A percentile compares a stretch with the other conserved stretches of the same genome.
These are phyloP conservation scores for Numenius arquata DNA, from an alignment of 2,113 vertebrate genomes.

Conservation along the genomic window DNA sequence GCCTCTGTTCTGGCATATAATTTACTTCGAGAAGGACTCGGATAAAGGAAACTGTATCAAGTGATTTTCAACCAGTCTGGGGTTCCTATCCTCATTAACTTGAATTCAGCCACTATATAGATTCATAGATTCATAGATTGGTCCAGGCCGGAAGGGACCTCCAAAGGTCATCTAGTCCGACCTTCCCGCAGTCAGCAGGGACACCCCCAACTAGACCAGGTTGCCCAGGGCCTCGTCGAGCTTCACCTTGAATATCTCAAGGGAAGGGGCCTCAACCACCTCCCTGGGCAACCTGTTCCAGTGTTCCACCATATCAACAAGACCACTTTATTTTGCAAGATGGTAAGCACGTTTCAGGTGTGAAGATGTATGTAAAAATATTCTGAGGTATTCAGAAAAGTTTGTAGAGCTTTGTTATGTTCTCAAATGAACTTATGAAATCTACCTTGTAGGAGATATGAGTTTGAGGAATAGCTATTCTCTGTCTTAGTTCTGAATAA, in stretches of 20 bases:
- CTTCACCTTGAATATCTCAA: no score
- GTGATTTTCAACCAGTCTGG: not conserved
- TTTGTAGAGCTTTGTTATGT: not conserved
- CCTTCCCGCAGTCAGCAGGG: no score
- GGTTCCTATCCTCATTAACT: not conserved
- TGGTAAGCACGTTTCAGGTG: accelerated
- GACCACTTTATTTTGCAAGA: not conserved
- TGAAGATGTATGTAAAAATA: not conserved
- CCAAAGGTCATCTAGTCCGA: no score
- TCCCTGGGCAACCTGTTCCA: no score
- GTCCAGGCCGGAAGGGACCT: no score
- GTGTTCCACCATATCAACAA: not conserved
- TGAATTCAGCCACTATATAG: not conserved
- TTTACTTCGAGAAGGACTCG: not conserved
- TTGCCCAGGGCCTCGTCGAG: no score
- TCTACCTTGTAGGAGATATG: not conserved
- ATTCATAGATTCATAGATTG: no score
- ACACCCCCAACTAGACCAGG: no score
- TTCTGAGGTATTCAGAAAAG: not conserved
- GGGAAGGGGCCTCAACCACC: no score
- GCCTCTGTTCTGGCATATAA: not conserved
- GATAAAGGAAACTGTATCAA: not conserved
- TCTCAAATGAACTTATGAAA: not conserved
- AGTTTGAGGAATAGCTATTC: not conserved
- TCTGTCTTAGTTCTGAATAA: not conserved